Conservation (phyloP, 2,888 invertebrate species). For the Sycophila texana region DNA sequence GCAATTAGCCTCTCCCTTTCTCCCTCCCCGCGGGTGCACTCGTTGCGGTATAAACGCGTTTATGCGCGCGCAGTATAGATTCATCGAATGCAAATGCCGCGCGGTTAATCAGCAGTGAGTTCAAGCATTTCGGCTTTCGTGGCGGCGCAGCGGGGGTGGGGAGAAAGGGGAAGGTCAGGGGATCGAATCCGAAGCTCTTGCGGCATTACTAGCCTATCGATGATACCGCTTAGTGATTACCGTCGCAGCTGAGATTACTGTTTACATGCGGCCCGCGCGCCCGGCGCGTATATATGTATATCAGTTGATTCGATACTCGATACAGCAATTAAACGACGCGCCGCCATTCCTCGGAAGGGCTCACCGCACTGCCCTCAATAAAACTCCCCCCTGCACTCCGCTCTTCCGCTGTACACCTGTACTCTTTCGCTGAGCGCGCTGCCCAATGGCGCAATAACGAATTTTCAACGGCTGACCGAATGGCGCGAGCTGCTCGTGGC, state of each 20-base stretch:
- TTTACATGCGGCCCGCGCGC: slow-evolving; percentile 34
- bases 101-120: slow-evolving; percentile 54
- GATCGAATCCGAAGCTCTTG: slow-evolving; percentile 19
- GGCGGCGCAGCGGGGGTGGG: not conserved
- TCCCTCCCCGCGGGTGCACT: not conserved
- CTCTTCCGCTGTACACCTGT: too few relatives aligned
- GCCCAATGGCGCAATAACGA: too few relatives aligned
- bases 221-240: slow-evolving; percentile 49
- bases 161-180: not conserved
- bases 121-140: slow-evolving; percentile 49
- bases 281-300: slow-evolving; percentile 42
- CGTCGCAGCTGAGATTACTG: slow-evolving; percentile 41
- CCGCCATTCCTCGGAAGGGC: slow-evolving; percentile 13
- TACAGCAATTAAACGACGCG: slow-evolving; percentile 42
- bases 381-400: too few relatives aligned
- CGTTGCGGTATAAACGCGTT: not conserved
- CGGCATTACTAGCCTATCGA: slow-evolving; percentile 43
- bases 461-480: too few relatives aligned
- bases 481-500: not conserved
- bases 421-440: too few relatives aligned
- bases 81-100: slow-evolving; percentile 30
- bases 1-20: not conserved
- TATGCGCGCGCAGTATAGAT: slow-evolving; percentile 30
- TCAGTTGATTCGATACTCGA: slow-evolving; percentile 44
- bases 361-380: not conserved